Evolutionary conservation across 2,888 invertebrate genomes (phyloP).

Genomic region (Dorcus parallelipipedus): DNA sequence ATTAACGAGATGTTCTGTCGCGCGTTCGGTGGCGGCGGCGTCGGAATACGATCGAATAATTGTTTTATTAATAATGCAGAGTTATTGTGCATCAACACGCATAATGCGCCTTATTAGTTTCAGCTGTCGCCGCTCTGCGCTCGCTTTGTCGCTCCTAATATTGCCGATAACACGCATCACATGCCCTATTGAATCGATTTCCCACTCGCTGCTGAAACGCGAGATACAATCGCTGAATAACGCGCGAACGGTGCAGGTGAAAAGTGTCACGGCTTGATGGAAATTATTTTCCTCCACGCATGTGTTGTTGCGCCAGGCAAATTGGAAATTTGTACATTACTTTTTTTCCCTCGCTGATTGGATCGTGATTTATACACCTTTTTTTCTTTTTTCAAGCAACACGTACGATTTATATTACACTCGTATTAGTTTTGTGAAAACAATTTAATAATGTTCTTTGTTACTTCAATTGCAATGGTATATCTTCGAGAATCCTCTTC

Average conservation of each 20-base stretch:
- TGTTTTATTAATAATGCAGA: conserved; percentile 33
- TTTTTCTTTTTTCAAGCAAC: too few relatives aligned
- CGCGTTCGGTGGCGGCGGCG: not conserved
- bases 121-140: conserved; percentile 25
- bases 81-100: conserved; percentile 23
- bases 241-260: too few relatives aligned
- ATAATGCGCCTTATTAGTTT: conserved; percentile 26
- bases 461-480: too few relatives aligned
- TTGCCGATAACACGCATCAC: conserved; percentile 27
- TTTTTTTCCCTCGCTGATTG: not conserved
- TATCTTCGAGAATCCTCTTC: too few relatives aligned
- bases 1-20: conserved; percentile 2
- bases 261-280: too few relatives aligned
- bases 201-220: not conserved
- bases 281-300: not conserved
- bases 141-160: conserved; percentile 29
- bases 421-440: too few relatives aligned
- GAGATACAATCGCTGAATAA: not conserved
- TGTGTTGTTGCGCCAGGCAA: not conserved
- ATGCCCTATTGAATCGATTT: conserved; percentile 1
- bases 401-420: too few relatives aligned
- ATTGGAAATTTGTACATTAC: not conserved
- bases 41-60: conserved; percentile 28
- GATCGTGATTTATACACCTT: too few relatives aligned
- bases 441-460: too few relatives aligned